Evolutionary conservation across 2,113 vertebrate genomes (phyloP).

Genomic region (Amazona vittata): DNA sequence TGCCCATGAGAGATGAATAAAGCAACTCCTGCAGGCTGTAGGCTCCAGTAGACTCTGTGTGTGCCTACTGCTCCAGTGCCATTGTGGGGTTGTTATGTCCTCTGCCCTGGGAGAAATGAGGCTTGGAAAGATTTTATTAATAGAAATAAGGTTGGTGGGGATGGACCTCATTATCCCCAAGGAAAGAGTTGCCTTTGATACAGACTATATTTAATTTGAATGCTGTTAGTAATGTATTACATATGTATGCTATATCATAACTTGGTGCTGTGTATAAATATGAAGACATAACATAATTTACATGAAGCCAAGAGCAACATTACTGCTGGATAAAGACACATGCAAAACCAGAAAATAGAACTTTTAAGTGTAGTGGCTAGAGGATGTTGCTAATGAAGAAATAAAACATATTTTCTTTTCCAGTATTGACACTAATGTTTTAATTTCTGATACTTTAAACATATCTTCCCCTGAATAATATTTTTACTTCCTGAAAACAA

Average conservation of each 20-base stretch:
- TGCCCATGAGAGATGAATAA: not conserved
- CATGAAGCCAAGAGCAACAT: conserved; percentile 16
- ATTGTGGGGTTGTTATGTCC: not conserved
- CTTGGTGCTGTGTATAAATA: conserved; percentile 43
- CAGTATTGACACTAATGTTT: not conserved
- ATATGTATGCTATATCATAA: not conserved
- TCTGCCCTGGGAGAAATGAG: not conserved
- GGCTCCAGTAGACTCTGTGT: not conserved
- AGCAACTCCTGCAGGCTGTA: not conserved
- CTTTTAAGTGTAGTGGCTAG: not conserved
- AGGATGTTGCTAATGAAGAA: conserved; percentile 42
- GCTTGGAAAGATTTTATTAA: not conserved
- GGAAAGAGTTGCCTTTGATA: not conserved
- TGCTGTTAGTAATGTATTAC: conserved; percentile 18
- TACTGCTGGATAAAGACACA: not conserved
- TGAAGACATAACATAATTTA: conserved; percentile 57
- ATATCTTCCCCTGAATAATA: conserved; percentile 19
- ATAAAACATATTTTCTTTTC: not conserved
- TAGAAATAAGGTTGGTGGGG: not conserved
- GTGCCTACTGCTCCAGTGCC: not conserved
- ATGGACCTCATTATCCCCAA: not conserved
- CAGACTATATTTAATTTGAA: conserved; percentile 18
- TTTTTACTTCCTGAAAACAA: conserved; percentile 31
- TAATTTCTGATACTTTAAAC: conserved; percentile 31
- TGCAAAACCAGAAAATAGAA: conserved; percentile 1